These are phyloP conservation scores for Anguilla obscura DNA, from an alignment of 2,797 vertebrate species.

Conservation along the genomic window DNA sequence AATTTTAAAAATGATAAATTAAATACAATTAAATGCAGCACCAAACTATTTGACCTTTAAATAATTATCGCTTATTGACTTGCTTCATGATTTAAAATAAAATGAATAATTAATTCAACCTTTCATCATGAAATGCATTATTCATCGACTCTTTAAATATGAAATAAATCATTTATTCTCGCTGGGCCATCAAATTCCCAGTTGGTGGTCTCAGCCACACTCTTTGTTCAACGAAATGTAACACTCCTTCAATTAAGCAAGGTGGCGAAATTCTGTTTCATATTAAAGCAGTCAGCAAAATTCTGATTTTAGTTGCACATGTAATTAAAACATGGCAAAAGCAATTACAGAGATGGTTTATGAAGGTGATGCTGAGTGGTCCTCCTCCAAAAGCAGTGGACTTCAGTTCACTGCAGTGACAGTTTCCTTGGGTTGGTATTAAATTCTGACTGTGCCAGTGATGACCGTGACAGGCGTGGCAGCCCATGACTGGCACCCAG, in stretches of 20 bases:
- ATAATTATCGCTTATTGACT: not conserved
- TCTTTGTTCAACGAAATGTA: not conserved
- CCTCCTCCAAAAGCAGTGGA: not conserved
- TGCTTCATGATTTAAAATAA: not conserved
- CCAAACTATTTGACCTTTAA: not conserved
- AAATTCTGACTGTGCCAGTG: not conserved
- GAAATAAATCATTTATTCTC: not conserved
- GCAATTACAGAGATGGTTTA: not conserved
- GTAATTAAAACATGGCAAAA: not conserved
- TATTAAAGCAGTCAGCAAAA: not conserved
- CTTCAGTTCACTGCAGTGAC: not conserved
- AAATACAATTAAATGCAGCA: not conserved
- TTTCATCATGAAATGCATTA: conserved; percentile 7
- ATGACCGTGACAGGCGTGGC: not conserved
- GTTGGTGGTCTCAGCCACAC: not conserved
- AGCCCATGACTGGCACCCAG: not conserved
- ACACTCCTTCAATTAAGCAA: not conserved
- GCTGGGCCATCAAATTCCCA: not conserved
- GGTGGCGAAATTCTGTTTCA: not conserved
- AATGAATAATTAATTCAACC: conserved; percentile 13
- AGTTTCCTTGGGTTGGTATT: not conserved
- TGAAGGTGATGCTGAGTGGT: not conserved
- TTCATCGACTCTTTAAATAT: not conserved
- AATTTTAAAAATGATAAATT: too few relatives aligned
- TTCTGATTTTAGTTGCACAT: not conserved